These are phyloP conservation scores for Andrena trimmerana DNA, from an alignment of 2,888 invertebrate genomes.

Conservation along the genomic window DNA sequence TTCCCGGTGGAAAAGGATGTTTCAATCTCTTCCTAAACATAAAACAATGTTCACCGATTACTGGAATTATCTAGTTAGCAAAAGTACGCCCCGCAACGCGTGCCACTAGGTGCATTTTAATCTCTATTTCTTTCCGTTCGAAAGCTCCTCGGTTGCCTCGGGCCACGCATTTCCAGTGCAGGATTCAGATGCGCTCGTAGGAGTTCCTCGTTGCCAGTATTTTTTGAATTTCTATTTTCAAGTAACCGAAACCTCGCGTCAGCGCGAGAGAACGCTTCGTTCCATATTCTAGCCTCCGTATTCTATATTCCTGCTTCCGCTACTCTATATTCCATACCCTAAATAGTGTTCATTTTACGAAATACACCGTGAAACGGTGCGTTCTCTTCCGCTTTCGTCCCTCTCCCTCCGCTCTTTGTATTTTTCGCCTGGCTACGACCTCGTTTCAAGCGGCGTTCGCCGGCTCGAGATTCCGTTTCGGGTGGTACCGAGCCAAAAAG, in stretches of 20 bases:
- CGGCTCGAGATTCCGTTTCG: slow-evolving; percentile 38
- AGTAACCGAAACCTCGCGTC: neutral
- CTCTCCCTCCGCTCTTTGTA: neutral
- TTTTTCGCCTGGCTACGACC: slow-evolving; percentile 20
- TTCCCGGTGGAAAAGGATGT: neutral
- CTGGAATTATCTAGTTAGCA: neutral
- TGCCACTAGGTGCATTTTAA: neutral
- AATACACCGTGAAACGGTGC: slow-evolving; percentile 20
- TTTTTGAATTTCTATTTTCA: slow-evolving; percentile 38
- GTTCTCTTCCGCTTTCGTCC: neutral
- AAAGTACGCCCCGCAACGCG: neutral
- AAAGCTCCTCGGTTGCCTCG: neutral
- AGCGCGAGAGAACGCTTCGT: neutral
- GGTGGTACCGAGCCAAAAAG: slow-evolving; percentile 48
- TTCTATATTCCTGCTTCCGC: slow-evolving; percentile 7
- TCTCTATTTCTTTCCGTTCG: neutral
- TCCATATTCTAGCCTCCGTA: slow-evolving; percentile 29
- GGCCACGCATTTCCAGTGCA: neutral
- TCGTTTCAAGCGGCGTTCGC: slow-evolving; percentile 25
- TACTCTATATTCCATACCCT: slow-evolving; percentile 18
- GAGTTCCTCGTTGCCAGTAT: neutral
- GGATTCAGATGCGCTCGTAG: slow-evolving; percentile 1
- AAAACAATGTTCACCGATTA: neutral
- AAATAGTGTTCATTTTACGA: slow-evolving; percentile 35
- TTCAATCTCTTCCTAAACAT: neutral